Conservation (phyloP, 2,888 invertebrate genomes). For the Patella depressa region DNA sequence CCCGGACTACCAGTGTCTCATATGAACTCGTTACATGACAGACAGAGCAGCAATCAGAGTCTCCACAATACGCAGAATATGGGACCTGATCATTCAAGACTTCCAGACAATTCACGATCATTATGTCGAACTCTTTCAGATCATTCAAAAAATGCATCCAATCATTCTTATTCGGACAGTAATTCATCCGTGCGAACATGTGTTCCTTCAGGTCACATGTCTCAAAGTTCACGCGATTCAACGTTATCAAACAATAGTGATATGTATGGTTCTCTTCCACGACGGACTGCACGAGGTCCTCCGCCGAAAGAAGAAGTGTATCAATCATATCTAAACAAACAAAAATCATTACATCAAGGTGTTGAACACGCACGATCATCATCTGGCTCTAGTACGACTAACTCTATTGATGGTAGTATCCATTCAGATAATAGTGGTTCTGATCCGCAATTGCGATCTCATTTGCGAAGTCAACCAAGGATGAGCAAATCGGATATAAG, state of each 20-base stretch:
- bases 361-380: slow-evolving; percentile 25
- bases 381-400: slow-evolving; percentile 29
- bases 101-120: slow-evolving; percentile 7
- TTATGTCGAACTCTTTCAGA: slow-evolving; percentile 8
- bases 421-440: slow-evolving; percentile 21
- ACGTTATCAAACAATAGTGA: slow-evolving; percentile 38
- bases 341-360: slow-evolving; percentile 36
- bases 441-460: slow-evolving; percentile 25
- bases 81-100: not conserved
- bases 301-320: slow-evolving; percentile 52
- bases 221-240: slow-evolving; percentile 7
- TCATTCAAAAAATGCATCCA: slow-evolving; percentile 22
- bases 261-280: slow-evolving; percentile 56
- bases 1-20: slow-evolving; percentile 3
- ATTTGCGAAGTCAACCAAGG: slow-evolving; percentile 30
- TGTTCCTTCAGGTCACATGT: slow-evolving; percentile 21
- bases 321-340: slow-evolving; percentile 54
- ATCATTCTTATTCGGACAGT: slow-evolving; percentile 27
- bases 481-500: slow-evolving; percentile 47
- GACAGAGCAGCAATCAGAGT: slow-evolving; percentile 14
- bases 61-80: not conserved
- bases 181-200: slow-evolving; percentile 29
- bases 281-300: slow-evolving; percentile 46
- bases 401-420: slow-evolving; percentile 22
- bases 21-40: too few relatives aligned